These are phyloP conservation scores for Chaetodon auriga DNA, from an alignment of 2,113 vertebrate genomes.

Conservation along the genomic window DNA sequence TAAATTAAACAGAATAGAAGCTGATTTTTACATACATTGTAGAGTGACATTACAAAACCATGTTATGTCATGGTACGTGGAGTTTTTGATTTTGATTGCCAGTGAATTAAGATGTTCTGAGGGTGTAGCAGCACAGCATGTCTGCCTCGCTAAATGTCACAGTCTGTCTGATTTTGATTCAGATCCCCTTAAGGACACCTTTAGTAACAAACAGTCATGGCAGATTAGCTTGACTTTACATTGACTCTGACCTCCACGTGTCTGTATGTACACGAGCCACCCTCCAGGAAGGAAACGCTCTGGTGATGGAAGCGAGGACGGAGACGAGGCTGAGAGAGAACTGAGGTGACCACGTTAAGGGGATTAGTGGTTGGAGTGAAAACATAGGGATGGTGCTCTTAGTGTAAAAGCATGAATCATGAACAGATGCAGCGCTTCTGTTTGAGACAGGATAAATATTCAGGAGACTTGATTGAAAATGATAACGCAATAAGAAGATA, in stretches of 20 bases:
- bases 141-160: slow-evolving; percentile 52
- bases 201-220: slow-evolving; percentile 27
- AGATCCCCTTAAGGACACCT: slow-evolving; percentile 24
- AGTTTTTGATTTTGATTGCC: slow-evolving; percentile 23
- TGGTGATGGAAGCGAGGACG: neutral
- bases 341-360: neutral
- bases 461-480: neutral
- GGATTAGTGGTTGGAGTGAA: slow-evolving; percentile 7
- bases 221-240: slow-evolving; percentile 42
- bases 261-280: neutral
- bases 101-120: slow-evolving; percentile 26
- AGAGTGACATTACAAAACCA: neutral
- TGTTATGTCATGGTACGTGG: neutral
- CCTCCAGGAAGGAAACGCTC: neutral
- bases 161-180: slow-evolving; percentile 40
- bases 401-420: neutral
- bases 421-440: neutral
- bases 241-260: slow-evolving; percentile 16
- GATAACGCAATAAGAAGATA: neutral
- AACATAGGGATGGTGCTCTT: neutral
- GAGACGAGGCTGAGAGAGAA: neutral
- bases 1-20: neutral
- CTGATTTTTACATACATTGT: neutral
- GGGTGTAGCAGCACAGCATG: slow-evolving; percentile 17
- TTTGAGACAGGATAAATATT: neutral